Evolutionary conservation across 2,888 invertebrate species (phyloP).

Genomic region (Phaonia tiefii): DNA sequence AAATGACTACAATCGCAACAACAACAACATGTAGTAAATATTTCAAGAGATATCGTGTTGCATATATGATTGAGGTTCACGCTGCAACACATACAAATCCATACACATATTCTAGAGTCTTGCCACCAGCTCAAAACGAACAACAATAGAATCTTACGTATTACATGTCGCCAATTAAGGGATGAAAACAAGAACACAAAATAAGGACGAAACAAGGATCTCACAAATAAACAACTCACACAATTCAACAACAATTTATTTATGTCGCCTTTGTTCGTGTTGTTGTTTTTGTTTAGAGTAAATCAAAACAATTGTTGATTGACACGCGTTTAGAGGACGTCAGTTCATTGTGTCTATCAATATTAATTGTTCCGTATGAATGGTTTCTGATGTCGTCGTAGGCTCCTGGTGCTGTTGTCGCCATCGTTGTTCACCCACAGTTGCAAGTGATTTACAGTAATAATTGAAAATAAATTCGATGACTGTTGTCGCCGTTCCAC

Average conservation of each 20-base stretch:
- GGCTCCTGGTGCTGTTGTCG: conserved; percentile 32
- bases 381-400: background rate
- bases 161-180: conserved; percentile 61
- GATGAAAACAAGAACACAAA: conserved; percentile 35
- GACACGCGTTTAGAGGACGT: conserved; percentile 55
- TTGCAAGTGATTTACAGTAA: conserved; percentile 45
- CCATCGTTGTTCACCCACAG: background rate
- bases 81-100: background rate
- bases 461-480: conserved; percentile 60
- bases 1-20: conserved; percentile 4
- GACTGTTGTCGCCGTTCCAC: conserved; percentile 1
- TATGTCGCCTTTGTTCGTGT: conserved; percentile 22
- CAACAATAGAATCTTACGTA: conserved; percentile 38
- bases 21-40: background rate
- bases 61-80: conserved; percentile 15
- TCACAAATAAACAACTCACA: conserved; percentile 13
- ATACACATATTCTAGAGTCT: background rate
- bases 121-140: background rate
- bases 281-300: conserved; percentile 24
- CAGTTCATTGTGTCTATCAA: conserved; percentile 13
- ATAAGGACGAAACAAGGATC: conserved; percentile 19
- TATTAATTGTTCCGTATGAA: background rate
- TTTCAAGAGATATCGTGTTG: conserved; percentile 57
- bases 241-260: conserved; percentile 38
- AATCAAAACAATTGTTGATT: conserved; percentile 57